These are phyloP conservation scores for Meda fulgida DNA, from an alignment of 2,797 vertebrate genomes.

Conservation along the genomic window DNA sequence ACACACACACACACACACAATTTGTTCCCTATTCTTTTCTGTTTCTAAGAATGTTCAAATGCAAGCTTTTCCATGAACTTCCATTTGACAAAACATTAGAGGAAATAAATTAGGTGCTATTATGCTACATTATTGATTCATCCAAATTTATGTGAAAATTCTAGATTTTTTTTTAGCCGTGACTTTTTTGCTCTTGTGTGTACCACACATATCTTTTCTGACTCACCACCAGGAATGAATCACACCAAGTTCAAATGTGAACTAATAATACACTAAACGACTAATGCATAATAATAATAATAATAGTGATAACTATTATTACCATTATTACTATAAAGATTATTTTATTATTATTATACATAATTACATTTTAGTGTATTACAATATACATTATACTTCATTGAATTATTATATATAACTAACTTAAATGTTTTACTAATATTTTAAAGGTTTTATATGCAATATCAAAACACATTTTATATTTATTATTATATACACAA, in stretches of 20 bases:
- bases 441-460: neutral
- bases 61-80: neutral
- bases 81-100: neutral
- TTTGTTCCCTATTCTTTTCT: neutral
- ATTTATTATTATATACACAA: neutral
- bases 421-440: too few relatives aligned
- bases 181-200: neutral
- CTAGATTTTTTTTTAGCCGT: neutral
- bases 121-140: slow-evolving; percentile 4
- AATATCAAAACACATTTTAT: neutral
- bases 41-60: slow-evolving; percentile 6
- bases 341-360: neutral
- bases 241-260: slow-evolving; percentile 3
- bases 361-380: neutral
- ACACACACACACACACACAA: neutral
- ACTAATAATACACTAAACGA: neutral
- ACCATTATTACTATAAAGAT: neutral
- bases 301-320: neutral
- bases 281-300: neutral
- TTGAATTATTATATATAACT: neutral
- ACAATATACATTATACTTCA: neutral
- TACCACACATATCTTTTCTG: neutral
- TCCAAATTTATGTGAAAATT: neutral
- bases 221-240: slow-evolving; percentile 7
- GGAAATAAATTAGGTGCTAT: neutral